These are phyloP conservation scores for Cephus rjabovi DNA, from an alignment of 2,888 invertebrate genomes.

Conservation along the genomic window DNA sequence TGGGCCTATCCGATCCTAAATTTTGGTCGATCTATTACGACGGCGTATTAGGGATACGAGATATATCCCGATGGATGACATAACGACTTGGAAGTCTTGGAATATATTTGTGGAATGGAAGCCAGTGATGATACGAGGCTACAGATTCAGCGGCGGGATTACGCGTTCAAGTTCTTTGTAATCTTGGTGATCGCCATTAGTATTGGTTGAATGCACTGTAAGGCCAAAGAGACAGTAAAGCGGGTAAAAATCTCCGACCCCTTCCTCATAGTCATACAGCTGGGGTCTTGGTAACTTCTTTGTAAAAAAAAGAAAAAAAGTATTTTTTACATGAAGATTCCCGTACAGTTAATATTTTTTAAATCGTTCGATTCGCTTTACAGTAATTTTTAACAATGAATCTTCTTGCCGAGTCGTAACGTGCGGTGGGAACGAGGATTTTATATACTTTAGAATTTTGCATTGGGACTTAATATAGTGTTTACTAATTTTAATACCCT, in stretches of 20 bases:
- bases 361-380: background rate
- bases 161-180: slow-evolving; percentile 59
- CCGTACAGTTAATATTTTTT: background rate
- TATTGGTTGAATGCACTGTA: slow-evolving; percentile 59
- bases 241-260: slow-evolving; percentile 28
- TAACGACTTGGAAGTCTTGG: background rate
- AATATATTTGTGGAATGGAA: slow-evolving; percentile 21
- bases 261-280: slow-evolving; percentile 39
- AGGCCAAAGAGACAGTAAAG: slow-evolving; percentile 64
- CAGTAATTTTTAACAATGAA: background rate
- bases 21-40: background rate
- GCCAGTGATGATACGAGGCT: slow-evolving; percentile 65
- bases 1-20: background rate
- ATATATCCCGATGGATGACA: background rate
- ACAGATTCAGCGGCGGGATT: slow-evolving; percentile 58
- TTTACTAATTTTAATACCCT: background rate
- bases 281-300: slow-evolving; percentile 21
- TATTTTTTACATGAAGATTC: background rate
- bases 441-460: background rate
- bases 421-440: background rate
- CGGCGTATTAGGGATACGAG: background rate
- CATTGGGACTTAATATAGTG: background rate
- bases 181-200: slow-evolving; percentile 63
- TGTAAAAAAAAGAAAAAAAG: background rate
- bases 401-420: background rate